Evolutionary conservation across 2,113 vertebrate species (phyloP).

Genomic region (Delphinapterus leucas): DNA sequence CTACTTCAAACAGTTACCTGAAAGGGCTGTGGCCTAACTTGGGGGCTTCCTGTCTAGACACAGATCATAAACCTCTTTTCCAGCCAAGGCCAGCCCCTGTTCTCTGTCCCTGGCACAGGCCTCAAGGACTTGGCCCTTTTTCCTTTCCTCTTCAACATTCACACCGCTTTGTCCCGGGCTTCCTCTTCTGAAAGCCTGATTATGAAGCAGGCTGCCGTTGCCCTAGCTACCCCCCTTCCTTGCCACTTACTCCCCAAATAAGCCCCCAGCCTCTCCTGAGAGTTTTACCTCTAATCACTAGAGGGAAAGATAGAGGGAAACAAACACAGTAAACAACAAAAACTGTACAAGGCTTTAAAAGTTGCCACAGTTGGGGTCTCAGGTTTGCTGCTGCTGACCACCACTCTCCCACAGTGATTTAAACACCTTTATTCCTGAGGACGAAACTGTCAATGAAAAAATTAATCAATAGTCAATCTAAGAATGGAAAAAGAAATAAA

Average conservation of each 20-base stretch:
- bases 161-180: not conserved
- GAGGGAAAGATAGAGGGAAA: not conserved
- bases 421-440: not conserved
- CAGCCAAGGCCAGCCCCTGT: not conserved
- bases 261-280: not conserved
- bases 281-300: not conserved
- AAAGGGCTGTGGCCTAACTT: not conserved
- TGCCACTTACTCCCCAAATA: not conserved
- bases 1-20: not conserved
- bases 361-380: not conserved
- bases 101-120: not conserved
- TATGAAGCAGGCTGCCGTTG: not conserved
- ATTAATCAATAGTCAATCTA: not conserved
- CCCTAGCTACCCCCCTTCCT: not conserved
- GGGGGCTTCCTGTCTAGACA: not conserved
- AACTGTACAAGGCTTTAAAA: not conserved
- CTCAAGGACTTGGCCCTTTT: not conserved
- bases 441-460: not conserved
- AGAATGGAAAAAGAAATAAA: not conserved
- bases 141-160: not conserved
- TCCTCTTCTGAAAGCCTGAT: not conserved
- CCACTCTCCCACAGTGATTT: not conserved
- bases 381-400: not conserved
- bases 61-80: not conserved
- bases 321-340: not conserved